phyloP scores from a whole-genome alignment of 2,888 invertebrate species.

The Heteromurus nitidus region DNA sequence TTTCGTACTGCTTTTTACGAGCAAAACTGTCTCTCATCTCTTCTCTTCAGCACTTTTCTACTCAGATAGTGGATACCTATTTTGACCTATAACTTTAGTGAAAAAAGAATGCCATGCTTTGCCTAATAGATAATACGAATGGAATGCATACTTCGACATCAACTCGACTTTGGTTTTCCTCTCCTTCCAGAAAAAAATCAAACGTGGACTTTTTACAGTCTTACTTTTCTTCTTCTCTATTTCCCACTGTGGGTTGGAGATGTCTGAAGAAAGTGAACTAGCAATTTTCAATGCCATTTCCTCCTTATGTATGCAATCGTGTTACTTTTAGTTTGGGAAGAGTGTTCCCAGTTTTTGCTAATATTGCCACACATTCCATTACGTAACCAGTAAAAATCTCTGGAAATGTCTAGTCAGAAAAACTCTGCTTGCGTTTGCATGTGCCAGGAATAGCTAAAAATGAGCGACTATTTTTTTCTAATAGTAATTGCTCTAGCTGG shows the following conservation, averaged over 20 bases:
- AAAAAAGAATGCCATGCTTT: constrained; percentile 20
- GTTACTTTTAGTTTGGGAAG: background rate
- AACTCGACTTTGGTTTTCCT: constrained; percentile 1
- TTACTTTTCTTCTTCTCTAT: background rate
- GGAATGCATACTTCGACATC: background rate
- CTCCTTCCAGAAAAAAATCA: background rate
- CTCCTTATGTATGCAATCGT: background rate
- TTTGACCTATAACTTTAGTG: constrained; percentile 49
- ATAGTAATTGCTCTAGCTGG: constrained; percentile 24
- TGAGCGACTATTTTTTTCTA: constrained; percentile 44
- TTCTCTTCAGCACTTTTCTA: constrained; percentile 22
- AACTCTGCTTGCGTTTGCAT: background rate
- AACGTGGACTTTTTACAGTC: background rate
- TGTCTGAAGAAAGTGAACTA: constrained; percentile 10
- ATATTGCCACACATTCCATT: background rate
- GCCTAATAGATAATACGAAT: constrained; percentile 39
- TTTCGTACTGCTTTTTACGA: constrained; percentile 39
- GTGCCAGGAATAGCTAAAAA: constrained; percentile 27
- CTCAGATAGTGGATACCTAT: constrained; percentile 35
- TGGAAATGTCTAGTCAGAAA: no score
- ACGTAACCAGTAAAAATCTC: no score
- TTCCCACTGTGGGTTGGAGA: background rate
- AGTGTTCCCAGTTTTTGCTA: background rate
- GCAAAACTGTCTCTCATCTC: constrained; percentile 32
- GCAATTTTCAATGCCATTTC: constrained; percentile 40